phyloP scores from a whole-genome alignment of 2,888 invertebrate species.

The Coecobrya sp. region DNA sequence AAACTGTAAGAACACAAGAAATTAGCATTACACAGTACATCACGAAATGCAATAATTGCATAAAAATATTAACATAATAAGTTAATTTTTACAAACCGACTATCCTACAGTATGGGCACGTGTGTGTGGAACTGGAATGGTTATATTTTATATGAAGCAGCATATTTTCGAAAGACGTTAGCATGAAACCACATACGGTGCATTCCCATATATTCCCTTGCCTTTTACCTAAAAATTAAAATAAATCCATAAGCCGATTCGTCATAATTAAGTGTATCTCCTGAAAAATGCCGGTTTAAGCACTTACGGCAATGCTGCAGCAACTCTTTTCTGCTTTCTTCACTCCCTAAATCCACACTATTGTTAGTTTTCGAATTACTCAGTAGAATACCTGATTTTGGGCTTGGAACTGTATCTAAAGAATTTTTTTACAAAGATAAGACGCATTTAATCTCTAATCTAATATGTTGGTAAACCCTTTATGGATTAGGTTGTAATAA shows the following conservation, averaged over 20 bases:
- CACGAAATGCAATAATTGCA: too few species aligned
- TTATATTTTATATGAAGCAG: constrained; percentile 68
- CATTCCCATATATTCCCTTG: constrained; percentile 71
- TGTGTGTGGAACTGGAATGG: constrained; percentile 64
- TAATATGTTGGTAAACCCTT: too few species aligned
- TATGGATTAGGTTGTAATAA: too few species aligned
- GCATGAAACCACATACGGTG: constrained; percentile 62
- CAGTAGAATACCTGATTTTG: neutral
- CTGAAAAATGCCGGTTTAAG: neutral
- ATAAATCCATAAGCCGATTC: neutral
- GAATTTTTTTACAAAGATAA: neutral
- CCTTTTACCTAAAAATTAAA: constrained; percentile 41
- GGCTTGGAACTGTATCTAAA: neutral
- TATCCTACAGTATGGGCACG: constrained; percentile 58
- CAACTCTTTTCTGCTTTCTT: constrained; percentile 17
- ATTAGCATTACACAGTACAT: too few species aligned
- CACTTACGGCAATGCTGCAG: constrained; percentile 33
- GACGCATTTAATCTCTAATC: too few species aligned
- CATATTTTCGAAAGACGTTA: constrained; percentile 63
- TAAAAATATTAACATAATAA: too few species aligned
- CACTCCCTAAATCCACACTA: neutral
- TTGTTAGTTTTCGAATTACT: neutral
- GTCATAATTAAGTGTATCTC: too few species aligned
- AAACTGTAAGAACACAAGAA: neutral
- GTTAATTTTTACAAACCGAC: neutral